Evolutionary conservation across 2,888 invertebrate species (phyloP).

Genomic region (Drosophila barbarae): DNA sequence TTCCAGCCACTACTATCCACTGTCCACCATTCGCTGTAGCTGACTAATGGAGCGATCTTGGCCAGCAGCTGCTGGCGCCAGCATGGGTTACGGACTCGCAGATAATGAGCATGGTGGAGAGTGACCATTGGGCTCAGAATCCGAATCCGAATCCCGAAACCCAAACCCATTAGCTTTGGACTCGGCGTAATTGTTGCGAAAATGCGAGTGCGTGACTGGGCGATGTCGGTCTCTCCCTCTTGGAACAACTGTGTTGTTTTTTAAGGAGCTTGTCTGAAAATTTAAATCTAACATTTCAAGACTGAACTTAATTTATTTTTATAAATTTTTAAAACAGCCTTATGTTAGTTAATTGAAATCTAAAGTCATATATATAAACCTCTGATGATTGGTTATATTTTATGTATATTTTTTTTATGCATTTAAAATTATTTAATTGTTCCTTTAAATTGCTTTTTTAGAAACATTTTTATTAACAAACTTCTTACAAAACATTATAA

Average conservation of each 20-base stretch:
- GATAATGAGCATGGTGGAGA: conserved; percentile 5
- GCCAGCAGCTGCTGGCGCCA: conserved; percentile 55
- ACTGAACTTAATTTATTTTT: too few relatives aligned
- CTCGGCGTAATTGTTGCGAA: conserved; percentile 40
- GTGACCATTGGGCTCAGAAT: conserved; percentile 1
- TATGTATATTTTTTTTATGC: too few relatives aligned
- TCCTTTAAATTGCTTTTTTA: background rate
- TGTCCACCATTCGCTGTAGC: conserved; percentile 6
- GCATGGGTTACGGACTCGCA: conserved; percentile 33
- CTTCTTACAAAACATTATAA: background rate
- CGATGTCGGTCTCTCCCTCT: background rate
- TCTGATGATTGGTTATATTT: too few relatives aligned
- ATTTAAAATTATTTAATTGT: too few relatives aligned
- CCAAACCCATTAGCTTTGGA: conserved; percentile 31
- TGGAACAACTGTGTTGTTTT: background rate
- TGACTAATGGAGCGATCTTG: conserved; percentile 33
- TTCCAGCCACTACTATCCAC: conserved; percentile 5
- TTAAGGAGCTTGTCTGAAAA: background rate
- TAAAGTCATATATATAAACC: too few relatives aligned
- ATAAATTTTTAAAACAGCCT: too few relatives aligned
- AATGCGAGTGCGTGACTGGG: conserved; percentile 39
- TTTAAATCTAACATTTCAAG: background rate
- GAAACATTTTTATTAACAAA: background rate
- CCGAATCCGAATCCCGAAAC: background rate
- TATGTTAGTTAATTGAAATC: too few relatives aligned